Conservation (phyloP, 2,888 invertebrate genomes). For the Gisinianus flammeolus region DNA sequence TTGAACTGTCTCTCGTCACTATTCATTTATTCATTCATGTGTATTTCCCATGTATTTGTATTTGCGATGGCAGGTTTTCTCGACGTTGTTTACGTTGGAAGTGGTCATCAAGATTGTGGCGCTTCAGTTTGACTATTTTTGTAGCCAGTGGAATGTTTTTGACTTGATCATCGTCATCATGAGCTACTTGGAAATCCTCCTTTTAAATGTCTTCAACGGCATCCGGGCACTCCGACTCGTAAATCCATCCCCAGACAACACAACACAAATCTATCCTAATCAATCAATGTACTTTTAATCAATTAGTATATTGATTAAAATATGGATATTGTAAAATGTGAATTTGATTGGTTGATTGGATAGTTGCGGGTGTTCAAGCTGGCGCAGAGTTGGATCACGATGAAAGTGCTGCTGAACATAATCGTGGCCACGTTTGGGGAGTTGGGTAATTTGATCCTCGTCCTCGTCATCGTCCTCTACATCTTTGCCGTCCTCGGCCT, state of each 20-base stretch:
- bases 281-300: too few species aligned
- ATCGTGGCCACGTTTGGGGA: constrained; percentile 95
- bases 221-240: constrained; percentile 88
- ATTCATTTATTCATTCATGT: too few species aligned
- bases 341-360: constrained; percentile 54
- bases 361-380: constrained; percentile 90
- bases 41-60: too few species aligned
- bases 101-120: constrained; percentile 91
- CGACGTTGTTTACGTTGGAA: constrained; percentile 91
- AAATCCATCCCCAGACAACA: constrained; percentile 60
- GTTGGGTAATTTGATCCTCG: constrained; percentile 91
- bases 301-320: too few species aligned
- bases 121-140: constrained; percentile 90
- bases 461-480: constrained; percentile 76
- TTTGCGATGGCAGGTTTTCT: constrained; percentile 79
- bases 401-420: constrained; percentile 94
- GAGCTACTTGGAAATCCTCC: constrained; percentile 79
- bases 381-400: constrained; percentile 97
- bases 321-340: neutral
- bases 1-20: neutral
- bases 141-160: constrained; percentile 94
- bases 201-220: constrained; percentile 64
- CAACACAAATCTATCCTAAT: neutral
- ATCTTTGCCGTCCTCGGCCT: constrained; percentile 41
- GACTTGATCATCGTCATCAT: constrained; percentile 92